Conservation (phyloP, 2,888 invertebrate genomes). For the Hypercompe scribonia region DNA sequence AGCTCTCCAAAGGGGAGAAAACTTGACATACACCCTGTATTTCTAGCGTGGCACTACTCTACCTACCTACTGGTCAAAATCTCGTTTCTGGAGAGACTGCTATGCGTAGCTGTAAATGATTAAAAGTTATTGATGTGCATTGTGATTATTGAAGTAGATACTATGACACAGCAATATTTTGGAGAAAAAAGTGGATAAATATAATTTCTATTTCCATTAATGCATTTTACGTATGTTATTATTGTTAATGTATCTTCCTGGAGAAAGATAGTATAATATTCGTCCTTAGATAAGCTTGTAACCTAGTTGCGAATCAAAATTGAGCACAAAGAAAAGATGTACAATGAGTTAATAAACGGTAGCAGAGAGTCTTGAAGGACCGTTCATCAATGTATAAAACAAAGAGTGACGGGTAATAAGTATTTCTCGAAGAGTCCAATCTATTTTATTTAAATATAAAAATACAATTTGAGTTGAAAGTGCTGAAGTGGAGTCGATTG, state of each 20-base stretch:
- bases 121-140: too few species aligned
- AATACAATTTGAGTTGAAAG: conserved; percentile 9
- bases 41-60: too few species aligned
- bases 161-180: too few species aligned
- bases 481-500: conserved; percentile 19
- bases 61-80: too few species aligned
- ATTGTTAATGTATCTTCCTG: not conserved
- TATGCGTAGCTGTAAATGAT: too few species aligned
- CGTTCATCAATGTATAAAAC: not conserved
- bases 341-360: not conserved
- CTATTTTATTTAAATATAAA: conserved; percentile 9
- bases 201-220: too few species aligned
- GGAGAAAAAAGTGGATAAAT: too few species aligned
- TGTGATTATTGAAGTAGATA: too few species aligned
- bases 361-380: not conserved
- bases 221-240: too few species aligned
- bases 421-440: not conserved
- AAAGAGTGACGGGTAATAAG: conserved; percentile 6
- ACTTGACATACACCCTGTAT: too few species aligned
- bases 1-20: too few species aligned
- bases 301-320: not conserved
- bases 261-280: not conserved
- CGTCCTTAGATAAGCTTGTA: not conserved
- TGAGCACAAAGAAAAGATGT: not conserved
- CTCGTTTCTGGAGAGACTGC: too few species aligned